Evolutionary conservation across 2,113 vertebrate genomes (phyloP), one percentile per base, ranked within the genome.

Genomic region (Cathartes aura): DNA sequence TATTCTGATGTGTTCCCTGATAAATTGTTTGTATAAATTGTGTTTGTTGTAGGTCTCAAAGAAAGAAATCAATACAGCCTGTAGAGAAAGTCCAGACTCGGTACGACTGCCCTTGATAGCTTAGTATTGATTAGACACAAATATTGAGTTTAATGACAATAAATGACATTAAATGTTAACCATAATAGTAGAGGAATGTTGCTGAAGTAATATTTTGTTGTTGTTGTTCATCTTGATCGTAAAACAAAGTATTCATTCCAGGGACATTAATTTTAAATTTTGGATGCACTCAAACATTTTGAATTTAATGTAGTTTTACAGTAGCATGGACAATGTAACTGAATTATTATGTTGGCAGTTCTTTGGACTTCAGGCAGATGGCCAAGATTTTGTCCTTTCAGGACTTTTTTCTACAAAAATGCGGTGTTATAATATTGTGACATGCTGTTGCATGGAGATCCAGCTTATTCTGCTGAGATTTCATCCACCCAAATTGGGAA

Each of bases 111-210:
- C 68, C 86, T 87, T 88, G 96, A 76, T 82, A 72, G 82, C 72
- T 86, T 92, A 38, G 48, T 96, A 97, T 97, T 90, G 95, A 97
- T 96, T 91, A 91, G 82, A 79, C 74, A 94, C 70, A 96, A 93
- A 96, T 94, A 97, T 91, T 92, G 67, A 81, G 67, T 89, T 93
- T 96, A 90, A 93, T 81, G 96, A 93, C 97, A 96, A 93, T 97
- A 97, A 96, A 89, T 96, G 95, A 91, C 80, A 96, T 96, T 90
- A 87, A 93, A 94, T 95, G 92, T 95, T 97, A 89, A 93, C 87
- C 30, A 58, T 96, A 94, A 67, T 63, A 89, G 32, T 79, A 71
- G 78, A 82, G 81, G 76, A 89, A 87, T 78, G 67, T 45, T 71
- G 58, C 47, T 68, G 81, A 86, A 67, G 52, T 91, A 50, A 12